Conservation (phyloP, 2,888 invertebrate genomes). For the Eupithecia subumbrata region DNA sequence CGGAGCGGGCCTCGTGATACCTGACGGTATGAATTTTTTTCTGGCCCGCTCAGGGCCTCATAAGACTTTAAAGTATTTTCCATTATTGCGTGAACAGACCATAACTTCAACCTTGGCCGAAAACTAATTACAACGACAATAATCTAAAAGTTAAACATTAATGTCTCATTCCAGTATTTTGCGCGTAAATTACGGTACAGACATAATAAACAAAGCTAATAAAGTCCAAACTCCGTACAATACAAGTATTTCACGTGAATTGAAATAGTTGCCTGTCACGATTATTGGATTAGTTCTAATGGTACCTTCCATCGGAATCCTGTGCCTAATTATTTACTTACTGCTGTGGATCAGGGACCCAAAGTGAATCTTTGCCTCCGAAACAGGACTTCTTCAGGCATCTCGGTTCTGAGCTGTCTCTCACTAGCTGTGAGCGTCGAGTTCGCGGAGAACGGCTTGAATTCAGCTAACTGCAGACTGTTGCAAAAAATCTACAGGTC, state of each 20-base stretch:
- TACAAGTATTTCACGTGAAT: neutral
- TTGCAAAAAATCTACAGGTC: too few species aligned
- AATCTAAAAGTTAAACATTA: neutral
- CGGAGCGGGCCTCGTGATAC: too few species aligned
- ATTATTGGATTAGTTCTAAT: neutral
- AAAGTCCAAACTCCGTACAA: neutral
- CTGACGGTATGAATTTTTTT: too few species aligned
- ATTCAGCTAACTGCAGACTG: too few species aligned
- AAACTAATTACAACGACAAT: constrained; percentile 1
- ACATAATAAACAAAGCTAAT: neutral
- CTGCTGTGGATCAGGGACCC: too few species aligned
- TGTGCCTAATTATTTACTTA: neutral
- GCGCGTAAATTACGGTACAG: neutral
- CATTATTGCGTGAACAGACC: neutral
- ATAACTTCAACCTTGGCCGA: neutral
- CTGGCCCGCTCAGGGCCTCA: too few species aligned
- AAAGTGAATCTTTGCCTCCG: too few species aligned
- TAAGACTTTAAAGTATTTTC: too few species aligned
- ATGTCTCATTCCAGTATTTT: neutral
- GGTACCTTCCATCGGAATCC: neutral
- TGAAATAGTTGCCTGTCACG: neutral
- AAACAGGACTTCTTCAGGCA: too few species aligned
- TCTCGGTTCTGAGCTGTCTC: too few species aligned
- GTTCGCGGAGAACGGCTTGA: too few species aligned
- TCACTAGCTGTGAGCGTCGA: too few species aligned